Evolutionary conservation across 2,888 invertebrate species (phyloP).

Genomic region (Dicranocentrus wangi): DNA sequence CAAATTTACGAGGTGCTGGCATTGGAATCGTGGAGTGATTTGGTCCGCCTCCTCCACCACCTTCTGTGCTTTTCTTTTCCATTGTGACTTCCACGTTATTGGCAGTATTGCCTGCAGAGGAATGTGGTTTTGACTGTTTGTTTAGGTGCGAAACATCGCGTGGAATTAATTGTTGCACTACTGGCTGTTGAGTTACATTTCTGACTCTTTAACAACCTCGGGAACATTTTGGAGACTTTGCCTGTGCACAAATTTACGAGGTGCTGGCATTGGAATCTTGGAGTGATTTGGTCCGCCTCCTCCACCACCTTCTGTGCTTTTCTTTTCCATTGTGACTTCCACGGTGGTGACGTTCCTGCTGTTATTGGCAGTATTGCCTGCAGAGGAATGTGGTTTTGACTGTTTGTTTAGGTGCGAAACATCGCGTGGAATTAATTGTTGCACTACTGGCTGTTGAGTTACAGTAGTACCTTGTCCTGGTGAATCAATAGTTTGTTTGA

Average conservation of each 20-base stretch:
- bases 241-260: constrained; percentile 10
- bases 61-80: not conserved
- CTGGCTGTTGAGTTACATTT: not conserved
- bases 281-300: not conserved
- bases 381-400: constrained; percentile 13
- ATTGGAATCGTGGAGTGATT: constrained; percentile 10
- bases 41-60: not conserved
- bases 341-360: not conserved
- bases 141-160: constrained; percentile 17
- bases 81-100: too few species aligned
- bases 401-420: constrained; percentile 42
- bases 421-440: not conserved
- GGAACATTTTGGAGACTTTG: constrained; percentile 6
- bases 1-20: constrained; percentile 16
- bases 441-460: not conserved
- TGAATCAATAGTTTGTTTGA: not conserved
- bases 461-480: not conserved
- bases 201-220: not conserved
- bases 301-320: not conserved
- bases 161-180: not conserved
- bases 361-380: not conserved
- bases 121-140: constrained; percentile 34
- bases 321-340: not conserved
- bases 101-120: not conserved
- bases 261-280: constrained; percentile 31